Evolutionary conservation across 2,797 vertebrate species (phyloP), one percentile per base, ranked within the genome.

Genomic region (Melanotaenia parkinsoni): DNA sequence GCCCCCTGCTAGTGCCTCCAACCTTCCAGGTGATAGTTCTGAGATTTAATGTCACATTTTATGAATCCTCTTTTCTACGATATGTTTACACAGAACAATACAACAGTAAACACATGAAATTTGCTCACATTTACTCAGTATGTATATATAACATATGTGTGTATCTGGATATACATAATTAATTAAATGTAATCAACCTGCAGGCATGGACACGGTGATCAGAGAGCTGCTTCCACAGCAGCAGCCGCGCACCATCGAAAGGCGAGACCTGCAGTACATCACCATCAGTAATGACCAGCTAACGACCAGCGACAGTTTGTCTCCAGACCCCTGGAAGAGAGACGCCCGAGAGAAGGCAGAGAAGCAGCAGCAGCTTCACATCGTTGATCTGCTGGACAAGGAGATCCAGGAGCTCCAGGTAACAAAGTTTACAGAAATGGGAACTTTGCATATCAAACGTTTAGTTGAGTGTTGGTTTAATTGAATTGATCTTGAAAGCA

Each of bases 341-440:
- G 98, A 99, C 5, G 98, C 97, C 12, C 93, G 95, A 5, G 98
- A 99, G 84, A 99, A 99, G 84, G 94, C 98, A 9, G 98, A 99
- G 92, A 99, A 99, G 56, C 97, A 99, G 91, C 98, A 99, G 89
- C 98, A 99, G 91, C 95, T 98, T 86, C 98, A 99, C 91, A 96
- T 99, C 8, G 96, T 98, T 16, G 97, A 99, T 82, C 96, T 99
- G 90, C 94, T 99, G 80, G 97, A 97, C 89, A 96, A 95, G 68
- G 98, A 99, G 94, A 98, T 99, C 91, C 97, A 97, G 87, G 98
- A 98, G 0, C 96, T 99, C 40, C 97, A 98, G 90, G 94, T 77
- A 35, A 18, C 13, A 28, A 53, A 22, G 28, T 43, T 43, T 6
- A 16, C 40, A 5, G 40, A 18, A 43, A 43, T 5, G 40, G 40